Evolutionary conservation across 2,113 vertebrate genomes (phyloP).

Genomic region (Heterotilapia buettikoferi): DNA sequence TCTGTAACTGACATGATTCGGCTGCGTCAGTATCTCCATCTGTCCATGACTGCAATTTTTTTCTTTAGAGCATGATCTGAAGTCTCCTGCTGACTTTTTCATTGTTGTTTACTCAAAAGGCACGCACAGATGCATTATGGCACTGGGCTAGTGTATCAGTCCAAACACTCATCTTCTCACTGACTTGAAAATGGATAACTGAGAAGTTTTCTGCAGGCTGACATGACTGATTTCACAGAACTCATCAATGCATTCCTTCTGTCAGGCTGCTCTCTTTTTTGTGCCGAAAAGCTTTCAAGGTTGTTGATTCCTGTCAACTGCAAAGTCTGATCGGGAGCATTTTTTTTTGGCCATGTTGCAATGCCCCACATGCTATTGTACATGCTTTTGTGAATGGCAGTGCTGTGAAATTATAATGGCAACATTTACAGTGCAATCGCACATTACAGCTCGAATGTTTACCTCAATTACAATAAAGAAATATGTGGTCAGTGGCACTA

Average conservation of each 20-base stretch:
- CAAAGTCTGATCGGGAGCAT: not conserved
- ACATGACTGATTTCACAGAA: not conserved
- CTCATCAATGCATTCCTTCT: not conserved
- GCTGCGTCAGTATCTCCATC: not conserved
- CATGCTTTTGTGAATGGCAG: not conserved
- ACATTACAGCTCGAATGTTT: not conserved
- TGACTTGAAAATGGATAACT: conserved; percentile 21
- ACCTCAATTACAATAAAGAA: not conserved
- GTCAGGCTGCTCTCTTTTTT: not conserved
- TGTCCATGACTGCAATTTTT: not conserved
- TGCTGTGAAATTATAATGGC: not conserved
- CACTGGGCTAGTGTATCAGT: not conserved
- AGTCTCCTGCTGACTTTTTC: not conserved
- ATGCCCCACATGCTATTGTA: not conserved
- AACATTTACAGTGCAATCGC: not conserved
- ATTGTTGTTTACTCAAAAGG: not conserved
- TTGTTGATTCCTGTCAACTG: not conserved
- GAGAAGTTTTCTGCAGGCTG: not conserved
- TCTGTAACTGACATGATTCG: not conserved
- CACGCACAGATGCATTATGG: not conserved
- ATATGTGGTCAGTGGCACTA: not conserved
- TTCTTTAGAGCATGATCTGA: not conserved
- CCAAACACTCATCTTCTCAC: not conserved
- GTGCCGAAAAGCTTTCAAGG: not conserved
- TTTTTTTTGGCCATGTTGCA: not conserved